Conservation (phyloP, 2,797 vertebrate genomes). For the Brachymystax lenok region DNA sequence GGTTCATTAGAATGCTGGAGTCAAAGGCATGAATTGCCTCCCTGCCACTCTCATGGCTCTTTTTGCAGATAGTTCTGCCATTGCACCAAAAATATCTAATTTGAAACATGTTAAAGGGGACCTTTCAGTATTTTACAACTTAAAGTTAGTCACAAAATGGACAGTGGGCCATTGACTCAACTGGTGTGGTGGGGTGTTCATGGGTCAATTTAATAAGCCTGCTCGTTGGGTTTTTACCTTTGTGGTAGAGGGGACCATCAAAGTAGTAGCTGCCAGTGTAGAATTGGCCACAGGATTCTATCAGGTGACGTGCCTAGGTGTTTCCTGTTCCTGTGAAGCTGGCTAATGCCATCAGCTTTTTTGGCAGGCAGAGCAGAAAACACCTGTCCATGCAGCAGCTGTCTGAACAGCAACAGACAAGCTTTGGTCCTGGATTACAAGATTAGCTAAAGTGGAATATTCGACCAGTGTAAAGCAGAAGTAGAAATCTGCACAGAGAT, state of each 20-base stretch:
- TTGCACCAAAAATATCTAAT: too few species aligned
- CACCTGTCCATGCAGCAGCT: constrained; percentile 83
- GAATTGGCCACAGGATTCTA: constrained; percentile 80
- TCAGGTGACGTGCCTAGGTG: constrained; percentile 85
- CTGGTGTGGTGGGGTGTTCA: too few species aligned
- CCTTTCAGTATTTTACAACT: background rate
- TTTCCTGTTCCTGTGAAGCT: constrained; percentile 83
- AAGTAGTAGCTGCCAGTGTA: constrained; percentile 90
- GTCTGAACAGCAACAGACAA: constrained; percentile 60
- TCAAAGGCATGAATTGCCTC: too few species aligned
- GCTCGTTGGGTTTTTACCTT: too few species aligned
- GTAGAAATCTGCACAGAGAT: background rate
- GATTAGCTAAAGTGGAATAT: background rate
- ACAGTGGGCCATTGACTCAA: too few species aligned
- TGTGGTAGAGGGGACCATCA: constrained; percentile 78
- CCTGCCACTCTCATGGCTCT: too few species aligned
- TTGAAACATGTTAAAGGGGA: background rate
- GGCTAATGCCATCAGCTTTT: constrained; percentile 77
- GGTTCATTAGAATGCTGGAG: too few species aligned
- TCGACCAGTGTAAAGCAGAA: background rate
- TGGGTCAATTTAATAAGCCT: too few species aligned
- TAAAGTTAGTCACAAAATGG: background rate
- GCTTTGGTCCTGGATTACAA: too few species aligned
- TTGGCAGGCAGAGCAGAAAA: constrained; percentile 75
- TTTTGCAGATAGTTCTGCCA: too few species aligned